Base-by-base conservation (phyloP, 2,888 invertebrate genomes). In the Amblyjoppa fuscipennis region DNA sequence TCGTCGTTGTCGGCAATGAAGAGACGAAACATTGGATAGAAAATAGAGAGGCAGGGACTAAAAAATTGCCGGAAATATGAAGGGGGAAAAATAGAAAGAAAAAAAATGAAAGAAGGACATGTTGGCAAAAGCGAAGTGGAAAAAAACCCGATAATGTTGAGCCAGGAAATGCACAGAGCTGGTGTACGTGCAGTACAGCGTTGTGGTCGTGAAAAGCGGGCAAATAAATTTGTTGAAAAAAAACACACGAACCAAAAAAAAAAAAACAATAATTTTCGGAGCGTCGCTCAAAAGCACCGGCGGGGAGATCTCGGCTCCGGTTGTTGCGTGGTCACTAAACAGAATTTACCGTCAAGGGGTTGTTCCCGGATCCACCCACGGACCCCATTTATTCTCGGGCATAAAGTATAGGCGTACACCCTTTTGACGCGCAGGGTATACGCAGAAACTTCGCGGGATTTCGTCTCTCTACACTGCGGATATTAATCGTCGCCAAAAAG, bases 281-380 rank as follows among this genome's bases (percentile, higher is more conserved):
- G 2, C 28, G 28, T 31, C 31, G 16, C n/a, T 45, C 68, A 77
- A 16, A n/a, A 38, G 38, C 53, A 1, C 20, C 45, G 16, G 0
- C 11, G 16, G 45, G 20, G 11, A 25, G 49, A 51, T 3, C n/a
- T 41, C 41, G 61, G 34, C 38, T 59, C n/a, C 16, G 56, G 25
- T 28, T 51, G 41, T 49, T 49, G 51, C 25, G 20, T 20, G 69
- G 13, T 31, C 56, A 41, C 64, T 84, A 84, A 84, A 79, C 64
- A 76, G 71, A 76, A 86, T 86, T 86, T 86, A 86, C 70, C 45
- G 75, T 61, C 1, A 74, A 81, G 68, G 59, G 81, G 66, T 81
- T 86, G 79, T 71, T 76, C 41, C 56, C 81, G 51, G 69, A 71
- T 66, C 64, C 81, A 59, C 78, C 79, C 79, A 80, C 79, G 49